Conservation (phyloP, 2,113 vertebrate species). For the Amazona vittata region DNA sequence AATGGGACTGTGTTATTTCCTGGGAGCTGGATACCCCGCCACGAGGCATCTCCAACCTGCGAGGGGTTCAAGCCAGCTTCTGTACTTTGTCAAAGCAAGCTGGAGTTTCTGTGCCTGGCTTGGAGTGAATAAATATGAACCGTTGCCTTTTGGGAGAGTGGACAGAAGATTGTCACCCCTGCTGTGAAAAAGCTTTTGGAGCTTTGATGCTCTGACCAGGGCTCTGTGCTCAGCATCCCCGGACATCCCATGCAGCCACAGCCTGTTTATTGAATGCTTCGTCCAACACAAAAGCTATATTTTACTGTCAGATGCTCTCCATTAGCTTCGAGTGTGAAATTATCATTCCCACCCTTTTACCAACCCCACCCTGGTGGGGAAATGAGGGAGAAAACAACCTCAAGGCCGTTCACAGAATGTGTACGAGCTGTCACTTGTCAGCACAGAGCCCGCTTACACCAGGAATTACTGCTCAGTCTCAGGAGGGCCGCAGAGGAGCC, state of each 20-base stretch:
- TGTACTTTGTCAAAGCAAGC: conserved; percentile 45
- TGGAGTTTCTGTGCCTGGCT: neutral
- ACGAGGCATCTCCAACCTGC: neutral
- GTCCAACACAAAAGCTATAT: neutral
- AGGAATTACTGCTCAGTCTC: neutral
- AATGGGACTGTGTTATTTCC: neutral
- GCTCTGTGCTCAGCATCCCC: neutral
- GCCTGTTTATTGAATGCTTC: neutral
- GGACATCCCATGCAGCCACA: neutral
- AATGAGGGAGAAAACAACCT: conserved; percentile 49
- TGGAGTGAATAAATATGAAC: neutral
- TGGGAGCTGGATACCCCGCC: neutral
- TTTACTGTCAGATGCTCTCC: conserved; percentile 55
- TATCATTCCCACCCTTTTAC: conserved; percentile 44
- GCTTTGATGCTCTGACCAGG: neutral
- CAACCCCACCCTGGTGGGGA: conserved; percentile 49
- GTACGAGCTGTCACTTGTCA: conserved; percentile 19
- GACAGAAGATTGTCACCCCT: neutral
- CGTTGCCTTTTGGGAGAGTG: neutral
- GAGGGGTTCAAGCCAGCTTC: neutral
- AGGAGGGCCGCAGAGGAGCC: neutral
- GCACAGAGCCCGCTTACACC: neutral
- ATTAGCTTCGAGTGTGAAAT: conserved; percentile 51
- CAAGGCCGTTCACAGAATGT: neutral
- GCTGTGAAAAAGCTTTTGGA: neutral